These are phyloP conservation scores for Punctoribates punctum DNA, from an alignment of 2,888 invertebrate species.

Conservation along the genomic window DNA sequence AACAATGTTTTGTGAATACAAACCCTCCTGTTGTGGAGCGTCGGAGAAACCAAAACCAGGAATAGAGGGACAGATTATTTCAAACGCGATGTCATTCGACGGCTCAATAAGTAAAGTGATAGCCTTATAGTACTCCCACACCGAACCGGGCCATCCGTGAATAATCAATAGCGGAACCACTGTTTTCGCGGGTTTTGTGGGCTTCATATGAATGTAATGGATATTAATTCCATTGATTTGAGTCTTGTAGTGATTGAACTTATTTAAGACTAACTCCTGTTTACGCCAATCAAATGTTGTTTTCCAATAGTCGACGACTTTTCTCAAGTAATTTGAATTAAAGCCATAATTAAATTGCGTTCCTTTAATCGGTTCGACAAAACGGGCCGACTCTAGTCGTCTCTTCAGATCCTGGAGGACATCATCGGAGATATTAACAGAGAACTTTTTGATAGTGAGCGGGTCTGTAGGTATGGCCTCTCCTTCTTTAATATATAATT, in stretches of 20 bases:
- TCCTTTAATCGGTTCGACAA: constrained; percentile 52
- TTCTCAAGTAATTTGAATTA: too few relatives aligned
- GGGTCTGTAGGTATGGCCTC: constrained; percentile 37
- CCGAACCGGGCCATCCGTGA: constrained; percentile 81
- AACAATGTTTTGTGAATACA: too few relatives aligned
- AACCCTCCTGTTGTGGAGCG: constrained; percentile 51
- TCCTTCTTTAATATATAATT: background rate
- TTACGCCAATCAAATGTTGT: too few relatives aligned
- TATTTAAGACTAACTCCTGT: too few relatives aligned
- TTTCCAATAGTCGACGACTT: too few relatives aligned
- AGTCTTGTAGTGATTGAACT: constrained; percentile 69
- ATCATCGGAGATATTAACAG: constrained; percentile 37
- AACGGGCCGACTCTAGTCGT: constrained; percentile 57
- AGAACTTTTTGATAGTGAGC: constrained; percentile 34
- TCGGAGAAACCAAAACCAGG: constrained; percentile 56
- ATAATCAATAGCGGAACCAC: constrained; percentile 62
- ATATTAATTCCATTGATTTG: constrained; percentile 71
- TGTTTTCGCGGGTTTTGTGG: constrained; percentile 53
- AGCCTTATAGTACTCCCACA: constrained; percentile 72
- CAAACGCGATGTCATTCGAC: constrained; percentile 40
- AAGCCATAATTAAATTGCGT: too few relatives aligned
- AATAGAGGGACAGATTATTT: constrained; percentile 54
- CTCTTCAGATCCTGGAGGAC: constrained; percentile 55
- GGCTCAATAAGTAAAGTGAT: constrained; percentile 27
- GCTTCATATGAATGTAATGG: constrained; percentile 65